Evolutionary conservation across 35 echinoderm and acorn worm species (phyloP), one percentile per base, ranked within the genome.

Genomic region (Apostichopus californicus): DNA sequence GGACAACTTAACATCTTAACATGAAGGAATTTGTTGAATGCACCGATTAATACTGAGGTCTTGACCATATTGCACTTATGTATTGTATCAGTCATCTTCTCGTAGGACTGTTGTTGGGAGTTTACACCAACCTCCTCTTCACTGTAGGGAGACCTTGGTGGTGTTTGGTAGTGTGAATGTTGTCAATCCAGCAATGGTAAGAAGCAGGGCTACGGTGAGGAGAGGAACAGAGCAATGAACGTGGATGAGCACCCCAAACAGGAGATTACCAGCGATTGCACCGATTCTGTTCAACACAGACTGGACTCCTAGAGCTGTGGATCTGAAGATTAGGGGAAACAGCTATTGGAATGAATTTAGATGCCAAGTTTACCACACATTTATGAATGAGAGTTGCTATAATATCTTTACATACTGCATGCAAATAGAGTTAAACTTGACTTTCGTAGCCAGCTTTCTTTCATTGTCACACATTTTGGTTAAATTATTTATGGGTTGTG

Each of bases 201-300:
- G 68, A 8, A 98, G 70, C 55, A 89, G 73, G 9, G 95, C 94
- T 7, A 98, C 95, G 4, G 92, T 78, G 0, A 98, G 73, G 24
- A 98, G 94, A 8, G 95, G 95, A 26, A 98, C 70, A 14, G 97
- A 78, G 60, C 97, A 98, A 83, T 98, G 46, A 13, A 77, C 26
- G 56, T 94, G 72, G 1, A 98, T 96, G 8, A 98, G 93, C 24
- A 93, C 26, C 28, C 97, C 97, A 94, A 98, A 98, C 20, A 94
- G 60, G 0, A 98, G 72, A 71, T 92, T 98, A 24, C 93, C 92
- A 12, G 80, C 11, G 53, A 98, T 98, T 17, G 97, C 95, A 25
- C 93, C 97, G 53, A 98, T 9, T 68, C 97, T 54, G 56, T 98
- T 98, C 28, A 94, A 17, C 17, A 96, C 82, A 7, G 93, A 84